phyloP scores from a whole-genome alignment of 1,140 invertebrate species.

The Bombus fervidus region DNA sequence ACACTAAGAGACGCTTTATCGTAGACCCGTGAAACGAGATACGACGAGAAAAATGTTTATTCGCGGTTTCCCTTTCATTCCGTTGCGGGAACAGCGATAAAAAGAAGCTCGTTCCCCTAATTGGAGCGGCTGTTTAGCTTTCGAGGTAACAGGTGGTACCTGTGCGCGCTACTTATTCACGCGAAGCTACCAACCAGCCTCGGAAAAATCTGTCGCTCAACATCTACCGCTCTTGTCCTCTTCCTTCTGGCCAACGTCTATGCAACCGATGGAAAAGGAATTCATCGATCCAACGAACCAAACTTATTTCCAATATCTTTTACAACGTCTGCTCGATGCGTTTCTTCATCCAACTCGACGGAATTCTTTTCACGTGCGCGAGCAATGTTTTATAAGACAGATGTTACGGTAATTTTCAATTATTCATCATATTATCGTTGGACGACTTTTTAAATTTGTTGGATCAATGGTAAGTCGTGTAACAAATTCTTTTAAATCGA shows the following conservation, averaged over 20 bases:
- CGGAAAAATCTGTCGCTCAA: conserved; percentile 43
- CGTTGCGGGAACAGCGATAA: conserved; percentile 60
- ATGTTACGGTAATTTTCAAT: too few species aligned
- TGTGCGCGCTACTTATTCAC: conserved; percentile 57
- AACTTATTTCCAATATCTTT: neutral
- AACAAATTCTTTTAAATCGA: too few species aligned
- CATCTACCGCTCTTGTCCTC: neutral
- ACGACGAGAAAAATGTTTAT: conserved; percentile 59
- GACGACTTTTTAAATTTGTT: neutral
- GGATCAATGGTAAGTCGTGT: neutral
- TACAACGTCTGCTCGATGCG: neutral
- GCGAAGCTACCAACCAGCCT: neutral
- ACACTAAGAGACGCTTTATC: conserved; percentile 42
- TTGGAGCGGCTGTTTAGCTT: conserved; percentile 66
- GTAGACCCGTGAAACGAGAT: conserved; percentile 48
- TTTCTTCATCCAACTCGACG: neutral
- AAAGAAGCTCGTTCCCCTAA: conserved; percentile 67
- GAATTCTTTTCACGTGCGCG: neutral
- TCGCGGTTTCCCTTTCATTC: conserved; percentile 62
- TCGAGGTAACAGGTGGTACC: conserved; percentile 68
- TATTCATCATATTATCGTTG: too few species aligned
- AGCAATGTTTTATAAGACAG: neutral
- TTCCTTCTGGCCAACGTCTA: neutral
- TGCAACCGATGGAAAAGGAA: neutral
- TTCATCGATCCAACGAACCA: too few species aligned